phyloP scores from a whole-genome alignment of 2,797 vertebrate species.

The Podarcis siculus region DNA sequence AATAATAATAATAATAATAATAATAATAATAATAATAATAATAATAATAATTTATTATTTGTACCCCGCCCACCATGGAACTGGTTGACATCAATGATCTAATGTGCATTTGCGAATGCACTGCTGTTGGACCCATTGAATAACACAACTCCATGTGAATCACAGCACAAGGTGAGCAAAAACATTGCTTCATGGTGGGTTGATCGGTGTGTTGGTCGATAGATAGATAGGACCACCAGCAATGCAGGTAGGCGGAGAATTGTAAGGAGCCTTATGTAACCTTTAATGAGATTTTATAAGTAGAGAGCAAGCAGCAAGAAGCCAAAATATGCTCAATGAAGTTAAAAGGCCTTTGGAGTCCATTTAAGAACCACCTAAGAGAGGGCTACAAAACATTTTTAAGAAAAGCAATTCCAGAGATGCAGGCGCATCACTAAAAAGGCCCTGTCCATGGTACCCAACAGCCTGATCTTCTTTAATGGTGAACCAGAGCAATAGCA shows the following conservation, averaged over 20 bases:
- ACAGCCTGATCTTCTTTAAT: neutral
- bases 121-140: neutral
- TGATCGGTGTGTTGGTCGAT: no score
- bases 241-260: neutral
- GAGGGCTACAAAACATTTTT: neutral
- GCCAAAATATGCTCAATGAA: neutral
- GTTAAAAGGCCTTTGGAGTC: neutral
- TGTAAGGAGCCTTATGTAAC: slow-evolving; percentile 25
- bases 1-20: no score
- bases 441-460: neutral
- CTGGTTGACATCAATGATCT: neutral
- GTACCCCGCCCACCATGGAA: no score
- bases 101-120: neutral
- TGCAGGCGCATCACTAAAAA: neutral
- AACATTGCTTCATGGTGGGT: neutral
- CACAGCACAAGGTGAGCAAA: neutral
- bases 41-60: no score
- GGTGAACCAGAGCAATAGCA: neutral
- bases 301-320: neutral
- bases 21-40: no score
- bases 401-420: neutral
- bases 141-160: neutral
- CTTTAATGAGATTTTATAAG: neutral
- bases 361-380: neutral
- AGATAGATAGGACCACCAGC: neutral